A percentile compares a stretch with the other conserved stretches of the same genome.
Conservation (phyloP, 2,888 invertebrate species). For the Metalampra italica region DNA sequence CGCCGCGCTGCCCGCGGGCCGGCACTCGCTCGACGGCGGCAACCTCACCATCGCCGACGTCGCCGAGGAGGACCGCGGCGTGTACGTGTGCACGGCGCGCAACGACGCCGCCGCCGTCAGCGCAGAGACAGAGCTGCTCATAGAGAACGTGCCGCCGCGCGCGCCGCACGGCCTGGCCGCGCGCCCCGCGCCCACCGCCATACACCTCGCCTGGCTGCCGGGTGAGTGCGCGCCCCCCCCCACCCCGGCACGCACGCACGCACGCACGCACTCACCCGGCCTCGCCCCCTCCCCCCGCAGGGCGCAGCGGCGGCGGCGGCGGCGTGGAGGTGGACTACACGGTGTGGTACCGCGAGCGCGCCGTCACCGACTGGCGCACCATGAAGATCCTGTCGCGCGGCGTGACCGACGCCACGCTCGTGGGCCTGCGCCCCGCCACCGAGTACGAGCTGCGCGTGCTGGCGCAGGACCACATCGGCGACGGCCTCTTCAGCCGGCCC, state of each 20-base stretch:
- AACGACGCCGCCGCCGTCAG: slow-evolving; percentile 93
- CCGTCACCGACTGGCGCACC: slow-evolving; percentile 90
- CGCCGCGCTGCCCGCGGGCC: slow-evolving; percentile 81
- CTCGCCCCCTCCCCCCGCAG: slow-evolving; percentile 40
- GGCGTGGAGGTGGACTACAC: slow-evolving; percentile 88
- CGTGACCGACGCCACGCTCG: slow-evolving; percentile 87
- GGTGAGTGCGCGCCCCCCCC: slow-evolving; percentile 40
- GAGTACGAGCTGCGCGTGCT: slow-evolving; percentile 95
- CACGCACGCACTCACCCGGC: neutral
- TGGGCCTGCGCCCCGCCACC: slow-evolving; percentile 84
- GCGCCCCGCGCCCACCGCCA: slow-evolving; percentile 82
- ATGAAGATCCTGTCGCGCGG: slow-evolving; percentile 85
- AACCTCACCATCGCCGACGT: slow-evolving; percentile 91
- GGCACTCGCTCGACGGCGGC: slow-evolving; percentile 83
- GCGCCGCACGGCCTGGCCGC: slow-evolving; percentile 93
- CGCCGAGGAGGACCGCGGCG: slow-evolving; percentile 91
- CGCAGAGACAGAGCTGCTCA: slow-evolving; percentile 87
- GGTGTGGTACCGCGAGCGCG: slow-evolving; percentile 90
- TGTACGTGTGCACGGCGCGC: slow-evolving; percentile 89
- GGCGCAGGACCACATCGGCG: slow-evolving; percentile 90
- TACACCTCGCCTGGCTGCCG: slow-evolving; percentile 90
- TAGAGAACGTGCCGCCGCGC: slow-evolving; percentile 92
- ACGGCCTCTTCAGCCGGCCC: slow-evolving; percentile 93
- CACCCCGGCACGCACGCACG: neutral
- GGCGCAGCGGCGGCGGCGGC: slow-evolving; percentile 87